Percentiles rank a stretch among this genome's conserved stretches.
Conservation (phyloP, 1,140 invertebrate genomes). For the Phortica variegata region DNA sequence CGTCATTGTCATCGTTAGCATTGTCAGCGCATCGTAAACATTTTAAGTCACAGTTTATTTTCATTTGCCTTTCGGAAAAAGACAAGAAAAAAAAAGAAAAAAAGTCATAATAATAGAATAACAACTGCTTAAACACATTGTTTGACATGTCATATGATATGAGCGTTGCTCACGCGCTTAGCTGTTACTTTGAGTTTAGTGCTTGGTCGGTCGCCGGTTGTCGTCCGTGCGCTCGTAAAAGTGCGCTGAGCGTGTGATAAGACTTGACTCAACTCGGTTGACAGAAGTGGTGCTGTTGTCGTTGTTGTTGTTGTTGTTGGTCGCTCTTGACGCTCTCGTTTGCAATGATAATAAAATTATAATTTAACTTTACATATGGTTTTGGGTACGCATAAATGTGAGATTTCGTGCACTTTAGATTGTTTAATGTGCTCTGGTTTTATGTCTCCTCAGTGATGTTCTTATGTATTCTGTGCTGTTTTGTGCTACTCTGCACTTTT, state of each 20-base stretch:
- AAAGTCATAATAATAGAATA: slow-evolving; percentile 16
- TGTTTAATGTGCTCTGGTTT: no score
- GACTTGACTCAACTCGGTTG: background rate
- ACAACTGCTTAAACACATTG: no score
- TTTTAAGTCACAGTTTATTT: slow-evolving; percentile 54
- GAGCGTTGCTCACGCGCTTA: no score
- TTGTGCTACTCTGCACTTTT: slow-evolving; percentile 30
- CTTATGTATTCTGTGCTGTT: slow-evolving; percentile 2
- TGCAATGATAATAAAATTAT: slow-evolving; percentile 57
- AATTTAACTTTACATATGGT: slow-evolving; percentile 44
- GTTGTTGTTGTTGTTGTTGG: background rate
- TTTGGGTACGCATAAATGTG: no score
- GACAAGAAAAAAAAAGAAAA: slow-evolving; percentile 29
- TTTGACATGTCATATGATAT: no score
- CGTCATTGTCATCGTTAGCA: slow-evolving; percentile 21
- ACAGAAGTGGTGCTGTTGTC: no score
- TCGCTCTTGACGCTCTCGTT: slow-evolving; percentile 31
- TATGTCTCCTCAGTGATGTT: background rate
- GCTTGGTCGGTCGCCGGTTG: no score
- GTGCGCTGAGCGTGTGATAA: no score
- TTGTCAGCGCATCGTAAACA: slow-evolving; percentile 54
- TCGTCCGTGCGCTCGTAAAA: no score
- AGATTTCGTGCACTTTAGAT: no score
- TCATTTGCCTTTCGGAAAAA: slow-evolving; percentile 30
- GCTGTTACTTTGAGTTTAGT: no score